phyloP scores from a whole-genome alignment of 2,797 vertebrate genomes.

The Manis javanica region DNA sequence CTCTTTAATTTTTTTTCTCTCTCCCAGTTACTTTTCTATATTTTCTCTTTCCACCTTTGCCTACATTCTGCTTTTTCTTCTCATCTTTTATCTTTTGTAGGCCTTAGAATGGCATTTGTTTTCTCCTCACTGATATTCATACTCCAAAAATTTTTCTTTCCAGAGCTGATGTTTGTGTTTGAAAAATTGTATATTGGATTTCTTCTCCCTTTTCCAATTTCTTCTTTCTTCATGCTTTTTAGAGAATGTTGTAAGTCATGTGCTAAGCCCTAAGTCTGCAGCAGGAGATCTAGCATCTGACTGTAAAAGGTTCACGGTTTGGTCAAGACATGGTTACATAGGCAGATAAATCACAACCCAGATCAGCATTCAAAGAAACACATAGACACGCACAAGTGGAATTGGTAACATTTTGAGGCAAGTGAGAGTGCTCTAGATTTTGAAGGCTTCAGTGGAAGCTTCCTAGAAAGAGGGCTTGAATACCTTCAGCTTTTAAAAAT shows the following conservation, averaged over 20 bases:
- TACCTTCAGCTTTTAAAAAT: neutral
- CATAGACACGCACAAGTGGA: neutral
- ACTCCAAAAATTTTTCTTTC: neutral
- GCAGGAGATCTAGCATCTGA: neutral
- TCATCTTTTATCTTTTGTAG: neutral
- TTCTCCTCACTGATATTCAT: neutral
- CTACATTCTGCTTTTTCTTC: neutral
- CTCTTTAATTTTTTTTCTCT: neutral
- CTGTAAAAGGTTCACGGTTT: neutral
- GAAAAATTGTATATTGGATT: neutral
- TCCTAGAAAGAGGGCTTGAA: neutral
- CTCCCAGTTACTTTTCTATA: neutral
- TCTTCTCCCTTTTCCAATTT: neutral
- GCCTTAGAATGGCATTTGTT: neutral
- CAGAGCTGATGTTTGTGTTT: neutral
- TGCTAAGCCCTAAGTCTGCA: neutral
- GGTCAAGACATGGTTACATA: neutral
- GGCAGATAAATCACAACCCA: neutral
- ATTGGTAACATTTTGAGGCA: rapidly evolving
- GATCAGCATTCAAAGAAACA: neutral
- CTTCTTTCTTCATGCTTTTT: neutral
- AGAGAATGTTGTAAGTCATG: neutral
- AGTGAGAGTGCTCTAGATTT: neutral
- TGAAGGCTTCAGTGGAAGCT: neutral
- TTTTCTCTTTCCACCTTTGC: neutral